Evolutionary conservation across 2,888 invertebrate genomes (phyloP).

Genomic region (Melanophora roralis): DNA sequence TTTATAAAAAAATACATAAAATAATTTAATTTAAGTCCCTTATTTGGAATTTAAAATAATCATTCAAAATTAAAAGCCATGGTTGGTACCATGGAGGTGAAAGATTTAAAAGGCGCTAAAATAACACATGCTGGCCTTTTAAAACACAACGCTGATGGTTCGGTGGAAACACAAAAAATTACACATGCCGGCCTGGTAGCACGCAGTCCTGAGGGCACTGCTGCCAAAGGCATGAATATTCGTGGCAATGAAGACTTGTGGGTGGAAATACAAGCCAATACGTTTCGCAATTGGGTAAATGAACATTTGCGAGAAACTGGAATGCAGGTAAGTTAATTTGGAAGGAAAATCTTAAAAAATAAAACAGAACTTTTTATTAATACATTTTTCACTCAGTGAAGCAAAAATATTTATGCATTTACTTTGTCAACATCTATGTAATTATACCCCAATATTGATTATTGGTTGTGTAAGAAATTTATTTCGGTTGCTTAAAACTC

Average conservation of each 20-base stretch:
- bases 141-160: slow-evolving; percentile 81
- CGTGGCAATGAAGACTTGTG: slow-evolving; percentile 96
- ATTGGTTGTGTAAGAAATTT: too few relatives aligned
- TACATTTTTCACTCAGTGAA: too few relatives aligned
- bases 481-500: too few relatives aligned
- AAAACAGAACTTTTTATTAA: too few relatives aligned
- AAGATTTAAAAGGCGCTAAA: slow-evolving; percentile 78
- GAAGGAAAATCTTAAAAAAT: too few relatives aligned
- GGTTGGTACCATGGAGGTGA: slow-evolving; percentile 74
- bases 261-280: slow-evolving; percentile 97
- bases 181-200: slow-evolving; percentile 90
- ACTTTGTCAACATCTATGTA: too few relatives aligned
- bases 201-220: slow-evolving; percentile 94
- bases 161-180: slow-evolving; percentile 80
- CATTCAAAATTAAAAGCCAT: slow-evolving; percentile 32
- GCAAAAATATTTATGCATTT: too few relatives aligned
- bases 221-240: slow-evolving; percentile 96
- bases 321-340: slow-evolving; percentile 79
- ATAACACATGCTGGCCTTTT: slow-evolving; percentile 80
- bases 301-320: slow-evolving; percentile 88
- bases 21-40: too few relatives aligned
- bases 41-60: slow-evolving; percentile 13
- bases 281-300: slow-evolving; percentile 98
- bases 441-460: too few relatives aligned
- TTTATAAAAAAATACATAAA: background rate